phyloP scores from a whole-genome alignment of 2,113 vertebrate species.

The Gadus macrocephalus region DNA sequence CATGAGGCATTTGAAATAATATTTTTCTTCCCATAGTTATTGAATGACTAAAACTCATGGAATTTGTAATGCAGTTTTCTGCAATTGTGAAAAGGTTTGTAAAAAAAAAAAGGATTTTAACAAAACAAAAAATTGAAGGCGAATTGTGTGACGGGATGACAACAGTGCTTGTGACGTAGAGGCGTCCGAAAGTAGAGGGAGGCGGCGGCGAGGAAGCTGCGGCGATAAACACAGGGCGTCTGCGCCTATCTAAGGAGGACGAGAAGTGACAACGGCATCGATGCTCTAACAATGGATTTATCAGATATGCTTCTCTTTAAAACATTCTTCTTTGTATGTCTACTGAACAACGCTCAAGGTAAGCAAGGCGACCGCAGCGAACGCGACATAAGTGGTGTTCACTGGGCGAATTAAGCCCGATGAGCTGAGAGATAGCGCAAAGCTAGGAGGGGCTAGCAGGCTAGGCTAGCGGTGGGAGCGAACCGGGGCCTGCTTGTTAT shows the following conservation, averaged over 20 bases:
- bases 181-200: slow-evolving; percentile 42
- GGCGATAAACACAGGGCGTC: slow-evolving; percentile 76
- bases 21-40: no score
- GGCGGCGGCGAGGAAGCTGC: slow-evolving; percentile 64
- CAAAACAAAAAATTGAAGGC: no score
- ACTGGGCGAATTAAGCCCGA: slow-evolving; percentile 29
- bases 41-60: no score
- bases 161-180: slow-evolving; percentile 68
- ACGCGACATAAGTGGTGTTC: slow-evolving; percentile 20
- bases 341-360: slow-evolving; percentile 63
- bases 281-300: slow-evolving; percentile 72
- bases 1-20: no score
- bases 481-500: slow-evolving; percentile 66
- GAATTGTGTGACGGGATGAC: no score
- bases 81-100: no score
- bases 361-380: slow-evolving; percentile 45
- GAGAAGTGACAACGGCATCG: slow-evolving; percentile 70
- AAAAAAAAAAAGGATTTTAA: no score
- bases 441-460: slow-evolving; percentile 36
- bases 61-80: no score
- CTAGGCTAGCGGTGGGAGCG: slow-evolving; percentile 43
- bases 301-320: slow-evolving; percentile 61
- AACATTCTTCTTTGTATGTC: slow-evolving; percentile 57
- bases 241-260: slow-evolving; percentile 73
- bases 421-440: slow-evolving; percentile 37